phyloP scores from a whole-genome alignment of 2,888 invertebrate genomes.

The Eupsilia transversa region DNA sequence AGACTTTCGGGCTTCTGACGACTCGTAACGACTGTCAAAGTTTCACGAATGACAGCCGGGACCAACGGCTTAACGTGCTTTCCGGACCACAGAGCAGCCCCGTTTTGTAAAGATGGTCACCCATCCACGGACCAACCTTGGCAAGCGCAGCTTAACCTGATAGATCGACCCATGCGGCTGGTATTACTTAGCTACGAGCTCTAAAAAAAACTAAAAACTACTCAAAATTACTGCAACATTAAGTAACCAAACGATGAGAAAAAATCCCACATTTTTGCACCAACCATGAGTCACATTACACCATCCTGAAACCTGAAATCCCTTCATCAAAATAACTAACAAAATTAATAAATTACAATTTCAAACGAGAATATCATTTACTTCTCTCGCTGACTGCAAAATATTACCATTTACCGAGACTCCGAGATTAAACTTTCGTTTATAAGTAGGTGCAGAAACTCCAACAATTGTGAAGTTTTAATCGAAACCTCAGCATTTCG shows the following conservation, averaged over 20 bases:
- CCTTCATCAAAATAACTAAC: slow-evolving; percentile 36
- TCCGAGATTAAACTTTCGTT: slow-evolving; percentile 68
- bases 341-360: slow-evolving; percentile 62
- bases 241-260: neutral
- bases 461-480: slow-evolving; percentile 73
- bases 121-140: too few species aligned
- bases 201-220: too few species aligned
- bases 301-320: neutral
- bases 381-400: slow-evolving; percentile 64
- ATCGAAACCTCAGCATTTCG: slow-evolving; percentile 74
- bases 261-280: neutral
- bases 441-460: slow-evolving; percentile 69
- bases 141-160: too few species aligned
- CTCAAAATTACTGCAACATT: too few species aligned
- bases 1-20: too few species aligned
- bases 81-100: too few species aligned
- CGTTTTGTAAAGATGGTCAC: too few species aligned
- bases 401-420: slow-evolving; percentile 70
- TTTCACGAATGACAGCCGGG: too few species aligned
- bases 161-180: too few species aligned
- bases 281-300: neutral
- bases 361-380: slow-evolving; percentile 63
- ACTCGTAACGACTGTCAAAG: too few species aligned
- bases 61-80: too few species aligned
- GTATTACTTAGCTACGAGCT: too few species aligned